Evolutionary conservation across 2,888 invertebrate genomes (phyloP), one percentile per base, ranked within the genome.

Genomic region (Macaria liturata): DNA sequence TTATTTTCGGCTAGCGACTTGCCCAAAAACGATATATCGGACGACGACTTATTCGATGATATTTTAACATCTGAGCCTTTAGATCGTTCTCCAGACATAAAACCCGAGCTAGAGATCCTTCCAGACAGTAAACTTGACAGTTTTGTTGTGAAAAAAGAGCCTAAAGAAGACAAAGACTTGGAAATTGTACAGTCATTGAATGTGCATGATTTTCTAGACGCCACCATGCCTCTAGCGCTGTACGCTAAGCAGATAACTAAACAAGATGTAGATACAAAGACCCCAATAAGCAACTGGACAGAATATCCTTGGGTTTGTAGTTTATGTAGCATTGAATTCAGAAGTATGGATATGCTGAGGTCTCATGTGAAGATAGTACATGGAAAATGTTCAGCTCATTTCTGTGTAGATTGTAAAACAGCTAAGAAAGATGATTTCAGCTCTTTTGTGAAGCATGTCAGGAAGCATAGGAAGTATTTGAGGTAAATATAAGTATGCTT

Each of bases 401-500:
- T 93, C 71, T 95, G 95, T 74, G 92, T 94, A 30, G 94, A 95
- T 70, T 95, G 95, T 74, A 93, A 94, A 55, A 68, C 65, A 0
- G 93, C 93, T 67, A 91, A 93, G 80, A 93, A 94, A 9, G 92
- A 93, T 46, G 93, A 94, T 70, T 95, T 95, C 78, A 88, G 90
- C 59, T 91, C 92, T 4, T 95, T 95, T 74, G 75, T 95, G 5
- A 93, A 93, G 54, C 95, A 95, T 79, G 93, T 95, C 0, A 84
- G 93, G 62, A 90, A 93, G 48, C 95, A 95, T 76, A 91, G 94
- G 64, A 93, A 93, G 57, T 91, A 91, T 68, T 80, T 95, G 34
- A 93, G 94, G 87, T 95, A 46, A 60, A 55, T 45, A 30, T 48
- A 3, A 37, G 4, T 37, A 37, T 2, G 20, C 34, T 37, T 37